Evolutionary conservation across 2,113 vertebrate genomes (phyloP).

Genomic region (Alouatta palliata): DNA sequence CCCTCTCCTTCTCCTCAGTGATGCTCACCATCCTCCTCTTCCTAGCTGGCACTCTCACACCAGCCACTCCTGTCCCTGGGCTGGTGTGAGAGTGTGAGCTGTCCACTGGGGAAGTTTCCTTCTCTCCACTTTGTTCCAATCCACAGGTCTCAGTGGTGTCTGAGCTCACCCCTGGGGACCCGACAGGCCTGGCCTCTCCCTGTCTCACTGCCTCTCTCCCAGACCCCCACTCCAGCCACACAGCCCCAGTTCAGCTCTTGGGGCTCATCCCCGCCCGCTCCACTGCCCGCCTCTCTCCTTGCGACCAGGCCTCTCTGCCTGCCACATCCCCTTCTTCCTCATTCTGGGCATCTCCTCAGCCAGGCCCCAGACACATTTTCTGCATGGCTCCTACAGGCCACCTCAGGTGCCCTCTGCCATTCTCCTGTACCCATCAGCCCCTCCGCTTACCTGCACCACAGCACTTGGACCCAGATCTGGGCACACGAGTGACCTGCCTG

Average conservation of each 20-base stretch:
- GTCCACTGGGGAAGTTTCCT: neutral
- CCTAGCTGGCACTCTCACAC: neutral
- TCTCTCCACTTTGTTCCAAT: neutral
- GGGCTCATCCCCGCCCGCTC: accelerated
- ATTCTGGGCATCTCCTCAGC: neutral
- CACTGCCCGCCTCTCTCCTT: neutral
- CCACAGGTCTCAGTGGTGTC: too few species aligned
- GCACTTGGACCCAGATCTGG: neutral
- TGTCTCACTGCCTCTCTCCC: neutral
- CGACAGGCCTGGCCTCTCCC: neutral
- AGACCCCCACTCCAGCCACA: neutral
- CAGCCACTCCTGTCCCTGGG: neutral
- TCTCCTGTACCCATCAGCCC: neutral
- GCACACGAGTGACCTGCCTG: neutral
- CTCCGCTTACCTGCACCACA: neutral
- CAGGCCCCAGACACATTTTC: neutral
- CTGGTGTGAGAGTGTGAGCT: too few species aligned
- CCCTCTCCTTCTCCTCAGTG: neutral
- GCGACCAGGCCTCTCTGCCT: neutral
- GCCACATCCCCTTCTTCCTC: neutral
- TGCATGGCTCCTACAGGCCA: too few species aligned
- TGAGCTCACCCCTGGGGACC: neutral
- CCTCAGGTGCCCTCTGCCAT: neutral
- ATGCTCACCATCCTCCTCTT: accelerated
- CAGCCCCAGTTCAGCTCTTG: neutral